Percentiles rank a stretch among this genome's conserved stretches.
Conservation (phyloP, 2,888 invertebrate species). For the Lucinisca nassula region DNA sequence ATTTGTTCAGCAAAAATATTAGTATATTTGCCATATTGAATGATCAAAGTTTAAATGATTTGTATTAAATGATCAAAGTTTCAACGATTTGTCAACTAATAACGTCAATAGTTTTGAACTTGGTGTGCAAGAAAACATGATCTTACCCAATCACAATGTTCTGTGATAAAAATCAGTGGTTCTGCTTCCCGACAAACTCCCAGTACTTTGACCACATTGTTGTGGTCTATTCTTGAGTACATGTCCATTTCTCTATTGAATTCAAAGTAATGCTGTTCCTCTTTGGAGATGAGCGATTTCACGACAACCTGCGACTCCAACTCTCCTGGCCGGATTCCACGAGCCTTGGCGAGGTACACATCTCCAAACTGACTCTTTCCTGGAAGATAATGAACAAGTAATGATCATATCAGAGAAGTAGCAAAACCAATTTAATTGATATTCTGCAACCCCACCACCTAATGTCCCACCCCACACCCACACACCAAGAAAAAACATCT, state of each 20-base stretch:
- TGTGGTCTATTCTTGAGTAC: slow-evolving; percentile 94
- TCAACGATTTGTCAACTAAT: too few species aligned
- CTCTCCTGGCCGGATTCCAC: slow-evolving; percentile 87
- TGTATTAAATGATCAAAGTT: too few species aligned
- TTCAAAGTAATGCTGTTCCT: slow-evolving; percentile 89
- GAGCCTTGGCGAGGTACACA: slow-evolving; percentile 93
- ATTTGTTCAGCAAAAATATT: too few species aligned
- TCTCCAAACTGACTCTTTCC: slow-evolving; percentile 98
- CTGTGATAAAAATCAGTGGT: slow-evolving; percentile 96
- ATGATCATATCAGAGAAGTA: neutral
- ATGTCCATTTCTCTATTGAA: slow-evolving; percentile 96
- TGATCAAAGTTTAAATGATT: too few species aligned
- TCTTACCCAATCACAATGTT: slow-evolving; percentile 97
- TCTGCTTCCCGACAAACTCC: slow-evolving; percentile 93
- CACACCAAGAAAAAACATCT: neutral
- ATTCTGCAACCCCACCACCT: too few species aligned
- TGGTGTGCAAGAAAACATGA: too few species aligned
- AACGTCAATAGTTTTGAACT: too few species aligned
- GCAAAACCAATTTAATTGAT: too few species aligned
- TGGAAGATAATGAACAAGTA: slow-evolving; percentile 79
- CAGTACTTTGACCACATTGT: slow-evolving; percentile 93
- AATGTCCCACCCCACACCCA: too few species aligned
- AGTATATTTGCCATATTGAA: too few species aligned
- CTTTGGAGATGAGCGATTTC: slow-evolving; percentile 86
- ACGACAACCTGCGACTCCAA: slow-evolving; percentile 86